phyloP scores from a whole-genome alignment of 2,113 vertebrate genomes.

The Petroica traversi region DNA sequence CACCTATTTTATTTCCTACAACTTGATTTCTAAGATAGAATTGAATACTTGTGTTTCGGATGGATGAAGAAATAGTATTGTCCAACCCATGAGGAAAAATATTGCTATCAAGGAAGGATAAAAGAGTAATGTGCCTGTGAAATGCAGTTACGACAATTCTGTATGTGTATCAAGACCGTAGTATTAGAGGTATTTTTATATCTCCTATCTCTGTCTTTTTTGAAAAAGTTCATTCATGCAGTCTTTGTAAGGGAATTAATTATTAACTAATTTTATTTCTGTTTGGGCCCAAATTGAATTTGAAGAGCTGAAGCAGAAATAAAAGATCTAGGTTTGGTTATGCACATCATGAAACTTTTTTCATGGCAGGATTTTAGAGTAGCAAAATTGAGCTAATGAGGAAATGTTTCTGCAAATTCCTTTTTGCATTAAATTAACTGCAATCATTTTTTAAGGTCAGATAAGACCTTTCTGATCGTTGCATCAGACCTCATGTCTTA shows the following conservation, averaged over 20 bases:
- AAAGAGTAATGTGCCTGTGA: not conserved
- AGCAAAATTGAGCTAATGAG: not conserved
- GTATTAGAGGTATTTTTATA: not conserved
- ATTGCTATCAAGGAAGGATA: not conserved
- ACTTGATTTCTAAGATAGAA: constrained; percentile 20
- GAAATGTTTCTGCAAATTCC: not conserved
- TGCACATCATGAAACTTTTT: not conserved
- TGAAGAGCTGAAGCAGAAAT: not conserved
- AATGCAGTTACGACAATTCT: not conserved
- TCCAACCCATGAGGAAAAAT: not conserved
- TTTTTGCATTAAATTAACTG: not conserved
- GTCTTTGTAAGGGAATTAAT: not conserved
- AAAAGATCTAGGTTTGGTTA: not conserved
- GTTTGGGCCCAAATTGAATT: not conserved
- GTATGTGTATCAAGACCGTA: not conserved
- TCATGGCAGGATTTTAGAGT: not conserved
- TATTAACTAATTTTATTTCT: constrained; percentile 13
- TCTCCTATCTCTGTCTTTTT: not conserved
- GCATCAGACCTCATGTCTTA: not conserved
- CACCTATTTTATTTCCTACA: constrained; percentile 1
- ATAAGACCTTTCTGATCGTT: not conserved
- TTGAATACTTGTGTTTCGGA: constrained; percentile 6
- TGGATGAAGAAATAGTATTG: not conserved
- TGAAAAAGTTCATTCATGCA: not conserved
- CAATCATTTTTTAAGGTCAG: not conserved